Evolutionary conservation across 2,797 vertebrate species (phyloP).

Genomic region (Enteromius thamalakanensis): DNA sequence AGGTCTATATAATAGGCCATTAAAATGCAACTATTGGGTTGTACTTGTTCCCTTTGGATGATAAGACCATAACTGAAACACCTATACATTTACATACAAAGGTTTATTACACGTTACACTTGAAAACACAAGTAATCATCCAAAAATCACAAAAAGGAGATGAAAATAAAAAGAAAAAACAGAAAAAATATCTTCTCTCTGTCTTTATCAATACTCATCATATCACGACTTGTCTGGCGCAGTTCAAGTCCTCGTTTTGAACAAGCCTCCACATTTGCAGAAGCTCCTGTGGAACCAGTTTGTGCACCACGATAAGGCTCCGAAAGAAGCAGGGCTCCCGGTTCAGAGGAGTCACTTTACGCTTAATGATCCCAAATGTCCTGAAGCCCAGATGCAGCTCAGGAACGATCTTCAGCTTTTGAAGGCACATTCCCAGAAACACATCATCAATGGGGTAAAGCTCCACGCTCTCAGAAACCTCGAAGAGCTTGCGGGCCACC

Average conservation of each 20-base stretch:
- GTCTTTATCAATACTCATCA: slow-evolving; percentile 31
- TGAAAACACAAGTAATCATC: neutral
- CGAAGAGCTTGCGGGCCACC: slow-evolving; percentile 71
- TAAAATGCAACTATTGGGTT: neutral
- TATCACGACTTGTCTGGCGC: slow-evolving; percentile 68
- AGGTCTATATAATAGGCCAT: neutral
- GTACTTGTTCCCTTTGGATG: neutral
- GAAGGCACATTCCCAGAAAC: slow-evolving; percentile 87
- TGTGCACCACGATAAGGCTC: slow-evolving; percentile 85
- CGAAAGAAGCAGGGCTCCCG: slow-evolving; percentile 86
- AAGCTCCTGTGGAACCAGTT: slow-evolving; percentile 80
- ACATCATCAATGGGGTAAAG: slow-evolving; percentile 90
- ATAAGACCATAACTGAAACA: neutral
- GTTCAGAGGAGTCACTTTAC: slow-evolving; percentile 76
- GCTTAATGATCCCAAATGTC: slow-evolving; percentile 80
- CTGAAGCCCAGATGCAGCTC: slow-evolving; percentile 81
- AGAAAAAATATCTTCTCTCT: neutral
- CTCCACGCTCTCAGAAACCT: slow-evolving; percentile 74
- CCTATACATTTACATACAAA: neutral
- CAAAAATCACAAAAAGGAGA: neutral
- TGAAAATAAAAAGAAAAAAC: neutral
- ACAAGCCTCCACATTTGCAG: slow-evolving; percentile 84
- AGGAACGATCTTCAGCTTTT: slow-evolving; percentile 72
- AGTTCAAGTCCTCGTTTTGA: slow-evolving; percentile 70
- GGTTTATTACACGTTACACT: no score